phyloP scores from a whole-genome alignment of 2,797 vertebrate genomes.

The Scolopax rusticola region DNA sequence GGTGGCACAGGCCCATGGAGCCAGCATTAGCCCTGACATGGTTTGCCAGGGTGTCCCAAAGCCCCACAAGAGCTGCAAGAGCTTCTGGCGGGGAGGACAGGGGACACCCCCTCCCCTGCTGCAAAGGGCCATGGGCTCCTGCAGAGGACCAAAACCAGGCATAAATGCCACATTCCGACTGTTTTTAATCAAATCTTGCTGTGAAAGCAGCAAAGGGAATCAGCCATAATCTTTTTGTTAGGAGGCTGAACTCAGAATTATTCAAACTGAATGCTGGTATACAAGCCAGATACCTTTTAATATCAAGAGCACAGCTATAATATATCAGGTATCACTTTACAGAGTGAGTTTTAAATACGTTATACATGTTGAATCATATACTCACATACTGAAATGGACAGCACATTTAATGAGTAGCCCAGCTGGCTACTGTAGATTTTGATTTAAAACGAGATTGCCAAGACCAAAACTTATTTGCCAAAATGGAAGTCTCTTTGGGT shows the following conservation, averaged over 20 bases:
- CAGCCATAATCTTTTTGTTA: neutral
- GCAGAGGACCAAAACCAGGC: neutral
- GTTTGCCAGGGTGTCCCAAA: neutral
- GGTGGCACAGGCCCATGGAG: fast-evolving
- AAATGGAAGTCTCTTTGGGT: neutral
- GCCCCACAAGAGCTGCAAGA: neutral
- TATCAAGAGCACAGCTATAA: slow-evolving; percentile 29
- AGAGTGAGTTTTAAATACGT: neutral
- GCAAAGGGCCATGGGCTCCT: neutral
- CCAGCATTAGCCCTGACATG: fast-evolving
- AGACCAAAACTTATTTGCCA: slow-evolving; percentile 11
- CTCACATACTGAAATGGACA: neutral
- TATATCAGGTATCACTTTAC: slow-evolving; percentile 11
- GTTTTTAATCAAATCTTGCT: neutral
- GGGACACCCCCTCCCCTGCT: neutral
- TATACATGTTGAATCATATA: slow-evolving; percentile 4
- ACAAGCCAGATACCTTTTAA: slow-evolving; percentile 23
- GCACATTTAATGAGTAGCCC: slow-evolving; percentile 22
- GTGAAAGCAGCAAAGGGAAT: neutral
- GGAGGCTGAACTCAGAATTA: neutral
- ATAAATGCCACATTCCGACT: neutral
- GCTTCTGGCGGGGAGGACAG: neutral
- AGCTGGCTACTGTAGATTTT: slow-evolving; percentile 42
- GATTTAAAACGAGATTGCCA: neutral
- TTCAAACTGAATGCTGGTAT: neutral